Base-by-base conservation (phyloP, 2,797 vertebrate species). In the Rhinichthys osculus region DNA sequence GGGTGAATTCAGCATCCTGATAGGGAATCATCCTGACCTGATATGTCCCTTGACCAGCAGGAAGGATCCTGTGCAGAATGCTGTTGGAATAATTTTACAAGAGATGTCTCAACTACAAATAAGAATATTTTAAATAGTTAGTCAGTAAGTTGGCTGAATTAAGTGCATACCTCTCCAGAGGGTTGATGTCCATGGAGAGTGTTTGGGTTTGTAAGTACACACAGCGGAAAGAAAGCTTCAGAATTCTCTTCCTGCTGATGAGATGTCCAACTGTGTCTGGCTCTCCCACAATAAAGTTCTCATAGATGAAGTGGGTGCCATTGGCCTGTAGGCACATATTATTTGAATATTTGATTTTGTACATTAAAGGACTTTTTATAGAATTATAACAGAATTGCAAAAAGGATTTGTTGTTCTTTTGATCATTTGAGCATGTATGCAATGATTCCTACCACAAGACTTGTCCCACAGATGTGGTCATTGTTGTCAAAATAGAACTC, bases 151-250 rank as follows among this genome's bases (percentile, higher is more conserved):
- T 42, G 6, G 13, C 4, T 27, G 3, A 52, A 50, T 52, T 13
- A 7, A 10, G n/a, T 27, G 8, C 13, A 5, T 62, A 94, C 93
- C 94, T 94, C 69, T 94, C 92, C 5, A 95, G 3, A 5, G 94
- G 92, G 2, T 94, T 92, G 73, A 95, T 91, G 71, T 81, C 91
- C 93, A 95, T 93, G 7, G 93, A 93, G 7, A 94, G 13, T 3
- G 93, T 91, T 77, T 92, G 86, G 9, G 47, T 66, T 72, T 95
- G 87, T 40, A 90, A 87, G n/a, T 94, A 95, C 47, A 76, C 85
- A 17, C 95, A 95, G 86, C 23, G 79, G 88, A 96, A 95, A 5
- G 0, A 10, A 57, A 96, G 69, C 1, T 90, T 64, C 2, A 95
- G 82, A 19, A 38, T 88, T 72, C 16, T 93, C 67, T 92, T 5